Evolutionary conservation across 2,888 invertebrate genomes (phyloP).

Genomic region (Drosophila barbarae): DNA sequence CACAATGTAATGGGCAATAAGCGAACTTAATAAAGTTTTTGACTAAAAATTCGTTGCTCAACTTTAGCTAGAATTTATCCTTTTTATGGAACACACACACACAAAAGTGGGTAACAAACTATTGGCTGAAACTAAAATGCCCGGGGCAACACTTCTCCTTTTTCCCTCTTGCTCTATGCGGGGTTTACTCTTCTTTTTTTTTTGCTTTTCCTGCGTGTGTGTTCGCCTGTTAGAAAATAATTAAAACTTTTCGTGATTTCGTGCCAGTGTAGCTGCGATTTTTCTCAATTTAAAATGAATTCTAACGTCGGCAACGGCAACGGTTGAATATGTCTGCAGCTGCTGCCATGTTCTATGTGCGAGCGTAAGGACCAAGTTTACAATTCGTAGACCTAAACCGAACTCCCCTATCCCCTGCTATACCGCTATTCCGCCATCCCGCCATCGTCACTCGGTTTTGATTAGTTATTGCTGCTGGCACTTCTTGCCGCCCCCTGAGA

Average conservation of each 20-base stretch:
- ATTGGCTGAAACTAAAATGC: slow-evolving; percentile 14
- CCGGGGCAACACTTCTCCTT: slow-evolving; percentile 14
- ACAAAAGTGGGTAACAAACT: slow-evolving; percentile 18
- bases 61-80: slow-evolving; percentile 5
- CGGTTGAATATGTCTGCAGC: slow-evolving; percentile 36
- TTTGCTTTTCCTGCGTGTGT: slow-evolving; percentile 50
- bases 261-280: slow-evolving; percentile 70
- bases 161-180: slow-evolving; percentile 3
- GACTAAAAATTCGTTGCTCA: neutral
- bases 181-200: slow-evolving; percentile 2
- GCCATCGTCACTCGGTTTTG: slow-evolving; percentile 43
- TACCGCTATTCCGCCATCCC: slow-evolving; percentile 1
- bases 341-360: slow-evolving; percentile 36
- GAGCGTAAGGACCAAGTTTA: slow-evolving; percentile 42
- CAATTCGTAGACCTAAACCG: slow-evolving; percentile 34
- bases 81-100: slow-evolving; percentile 7
- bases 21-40: slow-evolving; percentile 6
- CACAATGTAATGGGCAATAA: slow-evolving; percentile 1
- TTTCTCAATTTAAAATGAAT: slow-evolving; percentile 72
- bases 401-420: slow-evolving; percentile 5
- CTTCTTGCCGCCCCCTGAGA: neutral
- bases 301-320: slow-evolving; percentile 45
- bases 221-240: slow-evolving; percentile 72
- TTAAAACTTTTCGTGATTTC: slow-evolving; percentile 72
- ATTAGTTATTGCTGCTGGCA: slow-evolving; percentile 54